These are phyloP conservation scores for Drosophila barbarae DNA, from an alignment of 2,888 invertebrate genomes.

Conservation along the genomic window DNA sequence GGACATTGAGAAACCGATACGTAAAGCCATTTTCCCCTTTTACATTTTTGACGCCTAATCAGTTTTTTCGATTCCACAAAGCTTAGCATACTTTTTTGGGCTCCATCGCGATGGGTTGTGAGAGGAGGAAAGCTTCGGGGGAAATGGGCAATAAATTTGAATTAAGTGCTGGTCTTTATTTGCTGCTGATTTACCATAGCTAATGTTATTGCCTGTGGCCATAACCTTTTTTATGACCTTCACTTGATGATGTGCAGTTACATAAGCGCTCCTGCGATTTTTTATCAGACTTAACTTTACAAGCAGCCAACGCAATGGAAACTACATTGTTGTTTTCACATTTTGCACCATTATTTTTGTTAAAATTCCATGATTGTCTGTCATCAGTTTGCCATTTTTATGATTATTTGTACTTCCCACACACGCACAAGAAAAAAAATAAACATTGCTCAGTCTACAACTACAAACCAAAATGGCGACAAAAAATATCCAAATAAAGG, in stretches of 20 bases:
- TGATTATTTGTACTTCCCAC: slow-evolving; percentile 21
- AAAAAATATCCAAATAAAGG: slow-evolving; percentile 23
- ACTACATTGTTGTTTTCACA: slow-evolving; percentile 8
- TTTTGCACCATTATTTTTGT: not conserved
- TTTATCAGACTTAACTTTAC: slow-evolving; percentile 11
- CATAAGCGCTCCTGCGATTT: slow-evolving; percentile 15
- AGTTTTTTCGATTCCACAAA: slow-evolving; percentile 18
- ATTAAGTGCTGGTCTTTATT: slow-evolving; percentile 55
- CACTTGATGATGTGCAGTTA: slow-evolving; percentile 22
- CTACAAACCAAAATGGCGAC: slow-evolving; percentile 45
- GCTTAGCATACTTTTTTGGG: slow-evolving; percentile 27
- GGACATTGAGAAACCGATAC: not conserved
- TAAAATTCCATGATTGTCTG: slow-evolving; percentile 25
- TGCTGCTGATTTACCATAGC: slow-evolving; percentile 36
- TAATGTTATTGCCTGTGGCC: slow-evolving; percentile 33
- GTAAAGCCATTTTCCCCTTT: not conserved
- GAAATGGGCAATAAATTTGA: slow-evolving; percentile 58
- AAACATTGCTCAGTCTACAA: slow-evolving; percentile 2
- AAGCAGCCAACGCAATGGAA: not conserved
- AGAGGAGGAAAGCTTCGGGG: not conserved
- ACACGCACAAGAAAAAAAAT: not conserved
- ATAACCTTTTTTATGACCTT: slow-evolving; percentile 33
- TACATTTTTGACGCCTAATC: slow-evolving; percentile 27
- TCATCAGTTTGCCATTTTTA: slow-evolving; percentile 28
- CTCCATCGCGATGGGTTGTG: slow-evolving; percentile 8